Percentiles rank a stretch among this genome's conserved stretches.
These are phyloP conservation scores for Acleris emargana DNA, from an alignment of 2,888 invertebrate genomes.

Conservation along the genomic window DNA sequence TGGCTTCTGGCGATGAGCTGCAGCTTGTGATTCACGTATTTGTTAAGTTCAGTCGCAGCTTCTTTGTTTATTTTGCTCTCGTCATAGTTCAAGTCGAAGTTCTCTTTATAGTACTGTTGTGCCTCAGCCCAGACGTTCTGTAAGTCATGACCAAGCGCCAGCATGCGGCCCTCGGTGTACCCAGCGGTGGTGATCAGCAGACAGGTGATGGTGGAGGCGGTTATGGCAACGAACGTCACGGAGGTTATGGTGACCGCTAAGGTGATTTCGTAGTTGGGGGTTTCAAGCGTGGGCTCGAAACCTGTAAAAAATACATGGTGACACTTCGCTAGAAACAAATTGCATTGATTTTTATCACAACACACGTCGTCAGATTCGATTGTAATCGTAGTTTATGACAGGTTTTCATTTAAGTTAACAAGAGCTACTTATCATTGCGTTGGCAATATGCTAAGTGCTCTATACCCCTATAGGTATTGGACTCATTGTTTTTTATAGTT, in stretches of 20 bases:
- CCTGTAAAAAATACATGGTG: neutral
- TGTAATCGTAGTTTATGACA: too few species aligned
- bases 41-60: constrained; percentile 27
- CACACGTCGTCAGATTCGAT: too few species aligned
- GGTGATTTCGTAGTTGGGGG: constrained; percentile 26
- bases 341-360: too few species aligned
- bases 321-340: too few species aligned
- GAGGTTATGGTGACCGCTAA: constrained; percentile 11
- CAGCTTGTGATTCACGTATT: constrained; percentile 44
- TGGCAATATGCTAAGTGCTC: too few species aligned
- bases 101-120: constrained; percentile 9
- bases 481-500: too few species aligned
- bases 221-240: constrained; percentile 10
- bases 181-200: constrained; percentile 21
- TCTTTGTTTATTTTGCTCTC: neutral
- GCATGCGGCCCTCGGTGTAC: constrained; percentile 15
- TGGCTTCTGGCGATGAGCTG: constrained; percentile 47
- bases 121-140: constrained; percentile 17
- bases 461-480: too few species aligned
- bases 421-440: too few species aligned
- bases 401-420: too few species aligned
- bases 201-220: constrained; percentile 10
- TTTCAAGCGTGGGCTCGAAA: constrained; percentile 24
- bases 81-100: neutral
- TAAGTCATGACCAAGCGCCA: constrained; percentile 8